Base-by-base conservation (phyloP, 1,140 invertebrate species). In the Brachionus angularis region DNA sequence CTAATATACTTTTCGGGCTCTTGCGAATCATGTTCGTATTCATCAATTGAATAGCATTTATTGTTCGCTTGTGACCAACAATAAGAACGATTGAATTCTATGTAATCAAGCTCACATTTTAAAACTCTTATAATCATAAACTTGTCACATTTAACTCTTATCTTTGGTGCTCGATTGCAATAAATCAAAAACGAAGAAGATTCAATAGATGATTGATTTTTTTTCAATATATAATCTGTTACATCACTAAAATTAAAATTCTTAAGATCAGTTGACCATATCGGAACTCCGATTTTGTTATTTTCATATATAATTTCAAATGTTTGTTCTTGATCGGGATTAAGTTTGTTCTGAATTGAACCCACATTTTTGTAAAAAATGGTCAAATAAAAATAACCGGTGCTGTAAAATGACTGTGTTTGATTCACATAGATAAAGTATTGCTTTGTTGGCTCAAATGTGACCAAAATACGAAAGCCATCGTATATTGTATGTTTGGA, bases 351-450 rank as follows among this genome's bases (percentile, higher is more conserved):
- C 34, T 39, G 16, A 2, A 5, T 52, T 52, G 27, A 29, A 3
- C 7, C 31, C 49, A 14, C 27, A 3, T 29, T 58, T 58, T 36
- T 31, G 25, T 33, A 67, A 4, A 74, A 67, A 5, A 79, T 21
- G 4, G 73, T 77, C 12, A 79, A 42, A 72, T 78, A 77, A 62
- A 75, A 80, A 50, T 75, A 67, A 5, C 76, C 76, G 0, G 74
- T 73, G n/a, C 44, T 67, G 53, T 78, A 75, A 18, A 73, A 72
- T 14, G 61, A 72, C 10, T 75, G 72, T n/a, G 77, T 76, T 29
- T 49, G 64, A 58, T 78, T 76, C 1, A 76, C 69, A 55, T 76
- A 76, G 16, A 78, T 39, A 50, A 67, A 67, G 14, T 67, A 67
- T 47, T n/a, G 42, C 21, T 31, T 67, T 25, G 31, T 47, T 46